phyloP scores from a whole-genome alignment of 2,797 vertebrate genomes.

The Pseudochirops corinnae region DNA sequence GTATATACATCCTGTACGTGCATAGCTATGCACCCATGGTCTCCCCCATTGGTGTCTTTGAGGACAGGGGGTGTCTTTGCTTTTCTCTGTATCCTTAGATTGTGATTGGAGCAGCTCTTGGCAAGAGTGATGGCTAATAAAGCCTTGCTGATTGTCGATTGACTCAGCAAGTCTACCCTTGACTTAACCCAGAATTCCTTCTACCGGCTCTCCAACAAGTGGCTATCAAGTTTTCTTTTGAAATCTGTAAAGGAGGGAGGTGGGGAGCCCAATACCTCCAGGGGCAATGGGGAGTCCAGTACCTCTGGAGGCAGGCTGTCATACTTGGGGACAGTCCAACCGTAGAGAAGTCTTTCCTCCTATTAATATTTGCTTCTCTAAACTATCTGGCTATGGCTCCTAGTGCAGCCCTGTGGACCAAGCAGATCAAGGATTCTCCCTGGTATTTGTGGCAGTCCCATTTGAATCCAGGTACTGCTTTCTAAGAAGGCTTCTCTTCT shows the following conservation, averaged over 20 bases:
- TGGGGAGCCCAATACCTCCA: no score
- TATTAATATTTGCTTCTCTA: not conserved
- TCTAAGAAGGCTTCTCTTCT: not conserved
- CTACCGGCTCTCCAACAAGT: not conserved
- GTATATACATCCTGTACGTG: not conserved
- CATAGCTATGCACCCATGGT: not conserved
- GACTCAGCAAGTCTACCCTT: not conserved
- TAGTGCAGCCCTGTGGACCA: not conserved
- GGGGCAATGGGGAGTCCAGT: no score
- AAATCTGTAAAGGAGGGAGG: not conserved
- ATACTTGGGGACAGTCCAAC: not conserved
- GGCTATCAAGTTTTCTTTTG: not conserved
- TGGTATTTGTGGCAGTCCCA: not conserved
- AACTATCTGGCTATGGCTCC: not conserved
- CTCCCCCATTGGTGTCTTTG: not conserved
- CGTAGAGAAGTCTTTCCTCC: not conserved
- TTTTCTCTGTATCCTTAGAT: not conserved
- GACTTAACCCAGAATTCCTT: not conserved
- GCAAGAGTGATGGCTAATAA: not conserved
- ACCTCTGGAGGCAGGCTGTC: not conserved
- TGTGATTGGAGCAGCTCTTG: not conserved
- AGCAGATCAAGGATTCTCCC: not conserved
- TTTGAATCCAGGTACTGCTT: not conserved
- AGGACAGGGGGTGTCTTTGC: no score
- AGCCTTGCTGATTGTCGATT: not conserved